phyloP scores from a whole-genome alignment of 1,140 invertebrate species.

The Cephus cinctus region DNA sequence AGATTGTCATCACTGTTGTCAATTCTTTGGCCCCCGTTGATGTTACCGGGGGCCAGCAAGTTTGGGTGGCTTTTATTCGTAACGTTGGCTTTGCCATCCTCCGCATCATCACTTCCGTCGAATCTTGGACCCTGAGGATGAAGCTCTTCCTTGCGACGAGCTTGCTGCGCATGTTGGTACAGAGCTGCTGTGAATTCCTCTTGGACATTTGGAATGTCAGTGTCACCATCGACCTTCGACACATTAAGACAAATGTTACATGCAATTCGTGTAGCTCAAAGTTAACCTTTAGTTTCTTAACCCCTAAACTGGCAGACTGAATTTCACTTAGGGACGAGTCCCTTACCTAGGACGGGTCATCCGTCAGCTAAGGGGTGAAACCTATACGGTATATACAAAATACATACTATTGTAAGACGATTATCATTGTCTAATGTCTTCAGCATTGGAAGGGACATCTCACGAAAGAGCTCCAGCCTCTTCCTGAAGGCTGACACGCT shows the following conservation, averaged over 20 bases:
- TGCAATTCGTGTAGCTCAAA: background rate
- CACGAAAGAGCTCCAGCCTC: constrained; percentile 79
- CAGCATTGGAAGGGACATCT: constrained; percentile 83
- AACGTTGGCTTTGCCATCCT: too few species aligned
- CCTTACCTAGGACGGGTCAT: too few species aligned
- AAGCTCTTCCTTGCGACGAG: constrained; percentile 45
- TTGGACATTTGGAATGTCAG: constrained; percentile 72
- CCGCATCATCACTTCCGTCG: constrained; percentile 8
- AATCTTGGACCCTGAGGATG: constrained; percentile 22
- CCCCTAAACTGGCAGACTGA: too few species aligned
- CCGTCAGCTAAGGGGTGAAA: too few species aligned
- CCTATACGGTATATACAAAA: too few species aligned
- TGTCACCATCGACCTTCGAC: constrained; percentile 75
- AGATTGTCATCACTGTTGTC: constrained; percentile 35
- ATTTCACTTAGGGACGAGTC: too few species aligned
- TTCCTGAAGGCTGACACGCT: constrained; percentile 79
- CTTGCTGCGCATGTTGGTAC: constrained; percentile 63
- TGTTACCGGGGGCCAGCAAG: constrained; percentile 24
- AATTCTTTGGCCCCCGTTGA: constrained; percentile 34
- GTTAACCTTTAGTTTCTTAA: too few species aligned
- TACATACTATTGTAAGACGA: constrained; percentile 75
- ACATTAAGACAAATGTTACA: constrained; percentile 17
- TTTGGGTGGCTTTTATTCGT: constrained; percentile 29
- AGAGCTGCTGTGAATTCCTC: constrained; percentile 71
- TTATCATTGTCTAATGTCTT: constrained; percentile 78